Percentiles rank a stretch among this genome's conserved stretches.
These are phyloP conservation scores for Isotomurus palustris DNA, from an alignment of 2,888 invertebrate genomes.

Conservation along the genomic window DNA sequence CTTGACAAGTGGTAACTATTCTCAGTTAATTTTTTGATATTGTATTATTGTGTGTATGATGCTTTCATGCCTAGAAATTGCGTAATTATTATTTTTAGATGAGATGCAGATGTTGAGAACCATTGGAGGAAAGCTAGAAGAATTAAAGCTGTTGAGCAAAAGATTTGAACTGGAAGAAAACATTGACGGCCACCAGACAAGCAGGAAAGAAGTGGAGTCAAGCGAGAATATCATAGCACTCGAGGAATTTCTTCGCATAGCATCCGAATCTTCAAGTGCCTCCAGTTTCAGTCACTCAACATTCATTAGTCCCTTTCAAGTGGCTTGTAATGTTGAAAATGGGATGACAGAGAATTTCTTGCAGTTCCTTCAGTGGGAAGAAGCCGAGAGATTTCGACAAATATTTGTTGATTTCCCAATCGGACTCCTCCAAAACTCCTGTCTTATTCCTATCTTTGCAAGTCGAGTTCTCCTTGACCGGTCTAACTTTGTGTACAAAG, in stretches of 20 bases:
- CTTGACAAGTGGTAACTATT: conserved; percentile 1
- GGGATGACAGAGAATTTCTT: background rate
- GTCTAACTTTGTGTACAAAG: background rate
- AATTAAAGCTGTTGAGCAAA: background rate
- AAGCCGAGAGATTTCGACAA: conserved; percentile 30
- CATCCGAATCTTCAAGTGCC: conserved; percentile 4
- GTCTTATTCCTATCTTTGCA: conserved; percentile 32
- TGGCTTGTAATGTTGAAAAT: conserved; percentile 2
- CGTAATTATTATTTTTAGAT: background rate
- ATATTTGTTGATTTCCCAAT: conserved; percentile 21
- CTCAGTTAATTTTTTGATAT: too few species aligned
- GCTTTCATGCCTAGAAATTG: too few species aligned
- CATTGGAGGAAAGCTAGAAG: too few species aligned
- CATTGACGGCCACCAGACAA: background rate
- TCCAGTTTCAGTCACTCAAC: too few species aligned
- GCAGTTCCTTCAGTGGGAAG: conserved; percentile 36
- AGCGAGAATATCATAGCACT: background rate
- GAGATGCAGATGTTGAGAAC: background rate
- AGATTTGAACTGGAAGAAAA: too few species aligned
- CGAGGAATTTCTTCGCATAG: conserved; percentile 19
- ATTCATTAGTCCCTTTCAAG: conserved; percentile 30
- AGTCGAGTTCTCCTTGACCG: conserved; percentile 34
- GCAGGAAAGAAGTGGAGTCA: background rate
- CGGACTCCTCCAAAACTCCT: conserved; percentile 12
- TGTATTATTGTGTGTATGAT: too few species aligned